These are phyloP conservation scores for Spodoptera picta DNA, from an alignment of 2,888 invertebrate species.

Conservation along the genomic window DNA sequence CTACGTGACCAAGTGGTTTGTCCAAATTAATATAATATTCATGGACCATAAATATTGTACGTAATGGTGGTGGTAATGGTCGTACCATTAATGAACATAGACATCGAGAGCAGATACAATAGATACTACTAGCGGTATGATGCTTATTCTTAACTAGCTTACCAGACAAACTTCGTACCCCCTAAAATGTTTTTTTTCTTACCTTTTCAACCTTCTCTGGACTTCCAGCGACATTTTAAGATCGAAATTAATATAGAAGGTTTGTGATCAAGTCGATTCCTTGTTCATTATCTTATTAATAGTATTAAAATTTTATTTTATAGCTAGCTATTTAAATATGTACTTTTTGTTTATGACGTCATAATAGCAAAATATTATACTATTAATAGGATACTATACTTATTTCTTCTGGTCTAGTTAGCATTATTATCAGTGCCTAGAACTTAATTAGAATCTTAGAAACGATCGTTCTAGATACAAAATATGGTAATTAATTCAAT, in stretches of 20 bases:
- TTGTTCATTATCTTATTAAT: conserved; percentile 16
- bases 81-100: conserved; percentile 50
- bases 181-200: no score
- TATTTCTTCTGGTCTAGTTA: background rate
- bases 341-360: no score
- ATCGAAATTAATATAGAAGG: no score
- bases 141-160: conserved; percentile 1
- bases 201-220: no score
- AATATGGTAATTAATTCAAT: background rate
- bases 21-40: conserved; percentile 60
- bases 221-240: no score
- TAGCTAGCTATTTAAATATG: no score
- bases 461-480: no score
- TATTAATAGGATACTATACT: no score
- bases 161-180: no score
- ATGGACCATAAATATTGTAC: conserved; percentile 55
- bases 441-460: no score
- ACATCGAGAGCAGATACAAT: conserved; percentile 42
- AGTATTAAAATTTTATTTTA: background rate
- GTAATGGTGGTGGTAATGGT: no score
- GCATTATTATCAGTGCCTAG: background rate
- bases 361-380: no score
- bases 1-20: conserved; percentile 56
- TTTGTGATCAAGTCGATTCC: conserved; percentile 9
- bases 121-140: conserved; percentile 8